phyloP scores from a whole-genome alignment of 2,797 vertebrate species.

The Phataginus tetradactyla region DNA sequence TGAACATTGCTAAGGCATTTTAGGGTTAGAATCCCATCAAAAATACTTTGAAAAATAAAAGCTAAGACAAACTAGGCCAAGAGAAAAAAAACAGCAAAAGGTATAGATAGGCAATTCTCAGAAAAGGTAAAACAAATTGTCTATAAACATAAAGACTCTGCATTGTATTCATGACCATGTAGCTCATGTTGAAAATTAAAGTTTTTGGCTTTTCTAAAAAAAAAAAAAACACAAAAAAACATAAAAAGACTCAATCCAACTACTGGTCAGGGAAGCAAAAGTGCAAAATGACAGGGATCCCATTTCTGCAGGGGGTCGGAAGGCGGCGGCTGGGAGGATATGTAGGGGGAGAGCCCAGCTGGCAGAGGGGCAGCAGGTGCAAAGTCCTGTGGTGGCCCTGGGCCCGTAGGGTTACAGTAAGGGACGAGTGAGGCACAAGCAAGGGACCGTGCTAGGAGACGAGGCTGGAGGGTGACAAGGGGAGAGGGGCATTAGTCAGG shows the following conservation, averaged over 20 bases:
- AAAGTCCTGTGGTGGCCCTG: neutral
- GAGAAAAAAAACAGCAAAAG: neutral
- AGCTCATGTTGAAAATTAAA: constrained; percentile 82
- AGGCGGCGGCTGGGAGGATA: neutral
- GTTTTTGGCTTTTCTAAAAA: constrained; percentile 82
- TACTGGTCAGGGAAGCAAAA: neutral
- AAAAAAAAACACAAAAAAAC: neutral
- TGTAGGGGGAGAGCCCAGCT: neutral
- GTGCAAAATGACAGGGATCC: neutral
- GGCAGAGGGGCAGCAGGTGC: neutral
- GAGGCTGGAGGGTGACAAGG: neutral
- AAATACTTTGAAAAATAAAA: neutral
- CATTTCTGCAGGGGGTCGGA: accelerated
- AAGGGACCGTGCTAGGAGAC: neutral
- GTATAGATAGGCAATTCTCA: neutral
- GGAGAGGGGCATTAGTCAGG: no score
- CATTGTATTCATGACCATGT: constrained; percentile 79
- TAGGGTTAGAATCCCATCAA: neutral
- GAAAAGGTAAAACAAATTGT: neutral
- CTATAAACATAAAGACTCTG: neutral
- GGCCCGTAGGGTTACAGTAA: no score
- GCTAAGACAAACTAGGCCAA: neutral
- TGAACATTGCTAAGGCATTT: neutral
- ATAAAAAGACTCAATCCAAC: neutral
- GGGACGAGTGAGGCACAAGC: neutral